A percentile compares a stretch with the other conserved stretches of the same genome.
Conservation (phyloP, 1,140 invertebrate genomes). For the Macrobrachium rosenbergii region DNA sequence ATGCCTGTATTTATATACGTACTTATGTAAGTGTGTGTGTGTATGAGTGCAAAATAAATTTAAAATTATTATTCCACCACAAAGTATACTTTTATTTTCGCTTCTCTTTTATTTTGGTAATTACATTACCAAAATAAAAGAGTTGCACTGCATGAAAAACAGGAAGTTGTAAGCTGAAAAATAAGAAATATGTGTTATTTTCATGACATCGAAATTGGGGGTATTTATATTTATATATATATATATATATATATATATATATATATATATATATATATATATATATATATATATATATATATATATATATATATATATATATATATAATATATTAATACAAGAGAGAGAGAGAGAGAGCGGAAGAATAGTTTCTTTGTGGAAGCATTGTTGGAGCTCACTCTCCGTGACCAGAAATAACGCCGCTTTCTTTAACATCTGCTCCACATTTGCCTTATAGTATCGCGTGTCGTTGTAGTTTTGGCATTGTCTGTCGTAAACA, state of each 20-base stretch:
- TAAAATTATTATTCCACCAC: not conserved
- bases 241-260: too few species aligned
- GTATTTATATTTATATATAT: too few species aligned
- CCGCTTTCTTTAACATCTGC: not conserved
- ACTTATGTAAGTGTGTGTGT: conserved; percentile 3
- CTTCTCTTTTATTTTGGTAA: too few species aligned
- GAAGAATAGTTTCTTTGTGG: not conserved
- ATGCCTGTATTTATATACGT: not conserved
- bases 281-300: too few species aligned
- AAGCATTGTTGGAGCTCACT: not conserved
- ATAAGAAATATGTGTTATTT: not conserved
- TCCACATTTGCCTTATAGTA: not conserved
- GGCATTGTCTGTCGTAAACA: not conserved
- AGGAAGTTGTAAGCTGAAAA: not conserved
- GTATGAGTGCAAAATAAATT: not conserved
- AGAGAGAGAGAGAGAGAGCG: conserved; percentile 15
- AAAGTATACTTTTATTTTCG: not conserved
- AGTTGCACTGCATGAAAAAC: not conserved
- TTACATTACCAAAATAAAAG: not conserved
- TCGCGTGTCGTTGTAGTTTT: too few species aligned
- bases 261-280: too few species aligned
- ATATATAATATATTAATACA: too few species aligned
- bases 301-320: too few species aligned
- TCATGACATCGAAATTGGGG: not conserved
- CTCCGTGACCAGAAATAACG: not conserved